These are phyloP conservation scores for Fragum sueziense DNA, from an alignment of 2,888 invertebrate species.

Conservation along the genomic window DNA sequence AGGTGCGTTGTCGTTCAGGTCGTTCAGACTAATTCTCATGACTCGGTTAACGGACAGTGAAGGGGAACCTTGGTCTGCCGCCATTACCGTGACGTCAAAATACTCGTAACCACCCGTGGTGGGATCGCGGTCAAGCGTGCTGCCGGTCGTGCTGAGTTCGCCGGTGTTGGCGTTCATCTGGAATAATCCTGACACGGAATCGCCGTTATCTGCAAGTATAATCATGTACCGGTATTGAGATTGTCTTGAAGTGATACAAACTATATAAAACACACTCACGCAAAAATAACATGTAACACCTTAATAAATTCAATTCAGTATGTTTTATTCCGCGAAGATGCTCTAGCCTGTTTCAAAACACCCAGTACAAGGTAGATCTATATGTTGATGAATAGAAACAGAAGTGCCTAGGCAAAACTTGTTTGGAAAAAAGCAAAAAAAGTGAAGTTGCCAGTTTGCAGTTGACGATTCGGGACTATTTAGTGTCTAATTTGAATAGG, in stretches of 20 bases:
- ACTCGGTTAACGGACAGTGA: constrained; percentile 55
- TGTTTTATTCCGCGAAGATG: not conserved
- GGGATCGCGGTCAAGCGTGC: constrained; percentile 55
- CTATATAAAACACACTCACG: too few species aligned
- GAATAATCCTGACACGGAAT: constrained; percentile 62
- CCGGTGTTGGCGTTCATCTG: constrained; percentile 64
- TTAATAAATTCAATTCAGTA: not conserved
- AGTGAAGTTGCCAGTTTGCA: too few species aligned
- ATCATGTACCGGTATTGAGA: not conserved
- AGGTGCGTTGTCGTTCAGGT: constrained; percentile 69
- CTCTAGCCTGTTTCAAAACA: too few species aligned
- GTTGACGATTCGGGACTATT: too few species aligned
- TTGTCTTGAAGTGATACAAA: too few species aligned
- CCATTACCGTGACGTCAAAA: constrained; percentile 67
- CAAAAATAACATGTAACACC: not conserved
- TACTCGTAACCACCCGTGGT: constrained; percentile 68
- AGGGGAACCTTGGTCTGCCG: constrained; percentile 68
- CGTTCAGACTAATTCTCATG: constrained; percentile 61
- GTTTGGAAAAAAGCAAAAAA: too few species aligned
- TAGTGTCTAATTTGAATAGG: too few species aligned
- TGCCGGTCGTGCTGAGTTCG: constrained; percentile 39
- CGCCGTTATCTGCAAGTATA: constrained; percentile 51
- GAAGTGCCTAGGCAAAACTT: too few species aligned
- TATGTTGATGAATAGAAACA: not conserved
- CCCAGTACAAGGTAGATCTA: too few species aligned